A percentile compares a stretch with the other conserved stretches of the same genome.
Conservation (phyloP, 2,888 invertebrate genomes). For the Sarcophaga subvicina region DNA sequence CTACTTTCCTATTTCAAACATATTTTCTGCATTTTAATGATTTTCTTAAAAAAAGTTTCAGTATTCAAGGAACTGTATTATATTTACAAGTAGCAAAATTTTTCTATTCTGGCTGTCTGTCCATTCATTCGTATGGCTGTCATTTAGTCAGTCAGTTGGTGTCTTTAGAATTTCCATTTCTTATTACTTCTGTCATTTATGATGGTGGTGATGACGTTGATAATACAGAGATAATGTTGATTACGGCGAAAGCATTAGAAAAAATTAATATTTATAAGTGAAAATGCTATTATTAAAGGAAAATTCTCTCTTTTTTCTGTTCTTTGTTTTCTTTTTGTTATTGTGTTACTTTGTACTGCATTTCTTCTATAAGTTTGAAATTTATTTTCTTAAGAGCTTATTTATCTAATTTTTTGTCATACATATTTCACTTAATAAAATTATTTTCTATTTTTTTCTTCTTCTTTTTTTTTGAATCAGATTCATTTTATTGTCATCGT, state of each 20-base stretch:
- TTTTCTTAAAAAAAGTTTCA: constrained; percentile 46
- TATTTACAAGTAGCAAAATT: neutral
- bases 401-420: constrained; percentile 1
- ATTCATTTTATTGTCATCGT: neutral
- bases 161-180: constrained; percentile 50
- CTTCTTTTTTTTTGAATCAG: neutral
- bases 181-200: constrained; percentile 57
- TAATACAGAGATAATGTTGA: neutral
- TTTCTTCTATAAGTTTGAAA: neutral
- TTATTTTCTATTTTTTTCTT: neutral
- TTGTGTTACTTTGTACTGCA: too few species aligned
- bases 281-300: constrained; percentile 53
- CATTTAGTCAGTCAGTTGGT: constrained; percentile 25
- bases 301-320: neutral
- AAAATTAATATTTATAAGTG: constrained; percentile 67
- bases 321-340: neutral
- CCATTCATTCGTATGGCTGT: neutral
- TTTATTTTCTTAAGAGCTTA: constrained; percentile 31
- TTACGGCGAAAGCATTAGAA: constrained; percentile 23
- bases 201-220: constrained; percentile 16
- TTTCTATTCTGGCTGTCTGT: neutral
- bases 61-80: constrained; percentile 23
- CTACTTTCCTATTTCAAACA: neutral
- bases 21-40: constrained; percentile 10
- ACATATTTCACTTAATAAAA: constrained; percentile 16